These are phyloP conservation scores for Cherax quadricarinatus DNA, from an alignment of 1,140 invertebrate genomes.

Conservation along the genomic window DNA sequence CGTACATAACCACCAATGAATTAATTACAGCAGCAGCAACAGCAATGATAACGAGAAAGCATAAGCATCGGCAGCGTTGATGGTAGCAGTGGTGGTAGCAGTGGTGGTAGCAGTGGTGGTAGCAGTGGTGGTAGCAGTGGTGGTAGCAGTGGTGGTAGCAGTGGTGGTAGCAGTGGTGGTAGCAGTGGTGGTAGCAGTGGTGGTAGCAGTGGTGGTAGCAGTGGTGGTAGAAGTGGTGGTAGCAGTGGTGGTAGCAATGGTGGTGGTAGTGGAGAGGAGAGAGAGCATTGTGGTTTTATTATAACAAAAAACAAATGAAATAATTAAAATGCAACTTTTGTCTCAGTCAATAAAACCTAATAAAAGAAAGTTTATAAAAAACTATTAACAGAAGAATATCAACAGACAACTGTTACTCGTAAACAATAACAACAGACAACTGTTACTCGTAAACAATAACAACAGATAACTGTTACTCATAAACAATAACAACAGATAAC, in stretches of 20 bases:
- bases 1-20: background rate
- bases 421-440: too few relatives aligned
- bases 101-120: conserved; percentile 8
- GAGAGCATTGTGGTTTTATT: background rate
- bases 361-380: too few relatives aligned
- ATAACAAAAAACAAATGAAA: too few relatives aligned
- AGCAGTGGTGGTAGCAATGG: background rate
- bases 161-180: background rate
- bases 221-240: background rate
- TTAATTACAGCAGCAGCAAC: background rate
- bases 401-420: too few relatives aligned
- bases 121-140: background rate
- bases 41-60: background rate
- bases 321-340: too few relatives aligned
- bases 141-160: background rate
- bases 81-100: background rate
- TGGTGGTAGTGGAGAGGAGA: background rate
- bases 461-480: too few relatives aligned
- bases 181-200: background rate
- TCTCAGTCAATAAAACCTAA: too few relatives aligned
- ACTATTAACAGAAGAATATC: too few relatives aligned
- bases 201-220: background rate
- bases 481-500: too few relatives aligned
- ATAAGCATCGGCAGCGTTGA: too few relatives aligned
- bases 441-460: too few relatives aligned